phyloP scores from a whole-genome alignment of 2,797 vertebrate species.

The Nannoperca obscura region DNA sequence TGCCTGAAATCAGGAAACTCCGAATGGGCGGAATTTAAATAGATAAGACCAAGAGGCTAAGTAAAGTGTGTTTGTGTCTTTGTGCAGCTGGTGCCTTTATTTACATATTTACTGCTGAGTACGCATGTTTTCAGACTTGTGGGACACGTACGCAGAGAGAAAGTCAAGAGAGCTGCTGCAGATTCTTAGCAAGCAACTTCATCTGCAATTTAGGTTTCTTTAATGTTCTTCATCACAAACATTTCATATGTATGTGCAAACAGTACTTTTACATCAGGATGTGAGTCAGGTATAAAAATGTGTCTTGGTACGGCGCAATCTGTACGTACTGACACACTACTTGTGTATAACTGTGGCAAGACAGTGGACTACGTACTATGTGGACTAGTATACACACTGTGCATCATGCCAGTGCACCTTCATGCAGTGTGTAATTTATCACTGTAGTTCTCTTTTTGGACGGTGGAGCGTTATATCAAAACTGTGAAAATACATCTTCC shows the following conservation, averaged over 20 bases:
- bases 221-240: no score
- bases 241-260: background rate
- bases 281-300: background rate
- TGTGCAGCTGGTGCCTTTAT: slow-evolving; percentile 33
- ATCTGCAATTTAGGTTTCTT: background rate
- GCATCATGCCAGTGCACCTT: background rate
- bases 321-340: background rate
- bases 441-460: background rate
- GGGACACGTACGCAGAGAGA: background rate
- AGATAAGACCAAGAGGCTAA: slow-evolving; percentile 8
- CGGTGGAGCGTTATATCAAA: slow-evolving; percentile 1
- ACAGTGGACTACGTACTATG: no score
- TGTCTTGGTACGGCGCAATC: no score
- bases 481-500: background rate
- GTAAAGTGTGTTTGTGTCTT: background rate
- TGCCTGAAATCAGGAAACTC: background rate
- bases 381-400: background rate
- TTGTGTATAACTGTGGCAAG: background rate
- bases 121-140: background rate
- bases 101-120: slow-evolving; percentile 48
- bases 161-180: slow-evolving; percentile 1
- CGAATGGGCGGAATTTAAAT: background rate
- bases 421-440: background rate
- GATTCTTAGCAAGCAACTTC: background rate
- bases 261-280: background rate